phyloP scores from a whole-genome alignment of 1,140 invertebrate species.

The Grapholita molesta region DNA sequence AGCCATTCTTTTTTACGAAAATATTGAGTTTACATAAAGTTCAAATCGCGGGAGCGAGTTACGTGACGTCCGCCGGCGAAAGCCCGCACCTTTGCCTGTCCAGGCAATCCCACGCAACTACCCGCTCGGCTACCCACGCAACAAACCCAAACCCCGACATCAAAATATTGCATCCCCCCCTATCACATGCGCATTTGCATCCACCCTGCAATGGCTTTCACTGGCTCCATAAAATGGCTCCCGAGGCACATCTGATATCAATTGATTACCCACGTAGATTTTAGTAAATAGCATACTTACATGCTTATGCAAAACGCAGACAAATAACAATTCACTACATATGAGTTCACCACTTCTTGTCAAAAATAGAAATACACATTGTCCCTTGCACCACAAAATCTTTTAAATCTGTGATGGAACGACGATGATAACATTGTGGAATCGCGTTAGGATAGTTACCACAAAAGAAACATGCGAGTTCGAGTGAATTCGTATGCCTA shows the following conservation, averaged over 20 bases:
- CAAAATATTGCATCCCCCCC: slow-evolving; percentile 20
- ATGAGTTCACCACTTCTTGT: slow-evolving; percentile 24
- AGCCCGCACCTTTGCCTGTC: not conserved
- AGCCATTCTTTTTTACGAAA: not conserved
- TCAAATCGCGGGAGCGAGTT: not conserved
- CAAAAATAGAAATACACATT: slow-evolving; percentile 33
- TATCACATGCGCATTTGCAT: slow-evolving; percentile 46
- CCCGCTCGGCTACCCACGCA: not conserved
- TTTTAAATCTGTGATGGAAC: slow-evolving; percentile 41
- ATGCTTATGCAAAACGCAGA: not conserved
- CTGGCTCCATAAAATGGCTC: slow-evolving; percentile 26
- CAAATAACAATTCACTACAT: slow-evolving; percentile 8
- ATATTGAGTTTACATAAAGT: not conserved
- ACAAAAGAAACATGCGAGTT: slow-evolving; percentile 23
- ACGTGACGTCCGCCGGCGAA: not conserved
- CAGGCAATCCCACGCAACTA: no score
- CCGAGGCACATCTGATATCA: not conserved
- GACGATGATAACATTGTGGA: slow-evolving; percentile 32
- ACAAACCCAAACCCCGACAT: not conserved
- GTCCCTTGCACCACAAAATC: slow-evolving; percentile 28
- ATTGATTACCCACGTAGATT: not conserved
- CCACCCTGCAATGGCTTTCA: slow-evolving; percentile 21
- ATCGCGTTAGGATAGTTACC: slow-evolving; percentile 19
- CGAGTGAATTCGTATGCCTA: slow-evolving; percentile 31
- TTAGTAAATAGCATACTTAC: not conserved